Percentiles rank a stretch among this genome's conserved stretches.
phyloP scores from a whole-genome alignment of 2,888 invertebrate species.

The Eueremaeus valkanovi region DNA sequence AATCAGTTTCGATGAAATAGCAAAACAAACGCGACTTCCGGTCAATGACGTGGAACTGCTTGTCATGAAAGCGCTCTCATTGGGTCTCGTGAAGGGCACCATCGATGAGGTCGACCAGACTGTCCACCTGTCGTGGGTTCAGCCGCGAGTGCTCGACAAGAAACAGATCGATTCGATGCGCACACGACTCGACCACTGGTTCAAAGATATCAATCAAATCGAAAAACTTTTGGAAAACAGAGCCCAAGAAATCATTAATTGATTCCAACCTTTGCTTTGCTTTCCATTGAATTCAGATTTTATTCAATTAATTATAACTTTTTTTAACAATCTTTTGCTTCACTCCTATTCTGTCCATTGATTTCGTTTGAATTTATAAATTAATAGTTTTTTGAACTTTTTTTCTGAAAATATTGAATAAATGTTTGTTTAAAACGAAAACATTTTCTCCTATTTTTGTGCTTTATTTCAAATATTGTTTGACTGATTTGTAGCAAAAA shows the following conservation, averaged over 20 bases:
- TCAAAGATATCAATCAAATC: slow-evolving; percentile 68
- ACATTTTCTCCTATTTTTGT: too few relatives aligned
- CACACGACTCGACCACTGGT: slow-evolving; percentile 67
- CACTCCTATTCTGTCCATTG: too few relatives aligned
- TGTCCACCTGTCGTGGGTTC: slow-evolving; percentile 79
- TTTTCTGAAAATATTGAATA: too few relatives aligned
- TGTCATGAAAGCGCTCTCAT: slow-evolving; percentile 95
- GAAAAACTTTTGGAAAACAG: slow-evolving; percentile 67
- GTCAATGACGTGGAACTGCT: slow-evolving; percentile 74
- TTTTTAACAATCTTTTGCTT: neutral
- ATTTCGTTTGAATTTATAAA: too few relatives aligned
- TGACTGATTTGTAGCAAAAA: too few relatives aligned
- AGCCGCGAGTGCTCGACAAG: slow-evolving; percentile 71
- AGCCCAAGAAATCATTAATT: slow-evolving; percentile 64
- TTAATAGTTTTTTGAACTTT: too few relatives aligned
- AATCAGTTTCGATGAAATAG: slow-evolving; percentile 84
- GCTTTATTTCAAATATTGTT: too few relatives aligned
- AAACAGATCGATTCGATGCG: slow-evolving; percentile 67
- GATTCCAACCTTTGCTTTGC: neutral
- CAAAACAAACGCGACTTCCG: slow-evolving; percentile 76
- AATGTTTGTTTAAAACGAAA: too few relatives aligned
- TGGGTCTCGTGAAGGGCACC: slow-evolving; percentile 85
- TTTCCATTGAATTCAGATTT: neutral
- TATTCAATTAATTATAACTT: neutral
- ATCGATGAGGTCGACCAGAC: slow-evolving; percentile 81